These are phyloP conservation scores for Charadrius vociferus DNA, from an alignment of 2,113 vertebrate genomes.

Conservation along the genomic window DNA sequence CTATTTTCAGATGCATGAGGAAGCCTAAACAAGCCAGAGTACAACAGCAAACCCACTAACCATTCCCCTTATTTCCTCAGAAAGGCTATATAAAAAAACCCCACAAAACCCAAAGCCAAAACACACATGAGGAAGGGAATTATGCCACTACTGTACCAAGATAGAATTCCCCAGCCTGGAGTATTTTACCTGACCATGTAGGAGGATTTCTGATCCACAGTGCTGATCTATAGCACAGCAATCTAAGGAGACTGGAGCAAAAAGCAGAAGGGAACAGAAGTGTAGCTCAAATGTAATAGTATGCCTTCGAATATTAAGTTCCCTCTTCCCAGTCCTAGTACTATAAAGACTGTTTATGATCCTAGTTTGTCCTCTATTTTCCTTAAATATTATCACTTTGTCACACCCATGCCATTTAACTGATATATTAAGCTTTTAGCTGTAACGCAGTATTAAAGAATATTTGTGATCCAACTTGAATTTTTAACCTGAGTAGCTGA, in stretches of 20 bases:
- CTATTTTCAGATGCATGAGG: not conserved
- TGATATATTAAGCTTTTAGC: not conserved
- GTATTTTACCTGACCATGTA: not conserved
- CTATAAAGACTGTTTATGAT: not conserved
- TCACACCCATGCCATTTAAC: not conserved
- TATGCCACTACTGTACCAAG: not conserved
- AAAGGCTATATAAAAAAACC: not conserved
- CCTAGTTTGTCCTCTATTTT: not conserved
- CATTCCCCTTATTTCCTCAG: not conserved
- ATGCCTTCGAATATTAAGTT: not conserved
- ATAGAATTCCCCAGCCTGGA: not conserved
- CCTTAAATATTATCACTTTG: not conserved
- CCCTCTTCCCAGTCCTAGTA: not conserved
- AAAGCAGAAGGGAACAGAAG: not conserved
- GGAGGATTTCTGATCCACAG: not conserved
- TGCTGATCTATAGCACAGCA: not conserved
- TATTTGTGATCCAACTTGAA: not conserved
- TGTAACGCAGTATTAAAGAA: not conserved
- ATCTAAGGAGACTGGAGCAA: not conserved
- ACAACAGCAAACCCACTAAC: not conserved
- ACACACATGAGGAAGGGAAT: not conserved
- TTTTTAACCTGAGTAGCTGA: not conserved
- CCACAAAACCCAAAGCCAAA: no score
- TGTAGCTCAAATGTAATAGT: accelerated
- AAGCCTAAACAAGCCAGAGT: not conserved